Conservation (phyloP, 1,140 invertebrate genomes). For the Scaptomyza hsui region DNA sequence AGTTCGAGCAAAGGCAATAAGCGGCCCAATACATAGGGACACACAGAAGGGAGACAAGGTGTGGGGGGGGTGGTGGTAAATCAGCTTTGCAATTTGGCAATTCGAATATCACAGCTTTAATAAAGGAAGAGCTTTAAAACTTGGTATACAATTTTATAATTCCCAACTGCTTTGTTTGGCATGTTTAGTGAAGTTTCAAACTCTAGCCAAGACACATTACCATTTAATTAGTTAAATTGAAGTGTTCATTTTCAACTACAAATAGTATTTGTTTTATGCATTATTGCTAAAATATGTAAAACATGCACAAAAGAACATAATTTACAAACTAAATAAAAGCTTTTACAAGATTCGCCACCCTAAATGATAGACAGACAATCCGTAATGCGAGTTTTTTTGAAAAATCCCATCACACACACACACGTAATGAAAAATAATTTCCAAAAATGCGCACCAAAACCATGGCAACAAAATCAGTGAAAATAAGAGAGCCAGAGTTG, state of each 20-base stretch:
- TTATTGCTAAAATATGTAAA: neutral
- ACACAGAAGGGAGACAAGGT: neutral
- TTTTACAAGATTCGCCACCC: neutral
- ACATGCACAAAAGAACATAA: neutral
- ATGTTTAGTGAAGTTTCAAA: too few species aligned
- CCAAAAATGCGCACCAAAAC: slow-evolving; percentile 2
- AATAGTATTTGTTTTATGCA: too few species aligned
- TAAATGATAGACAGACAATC: too few species aligned
- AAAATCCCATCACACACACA: too few species aligned
- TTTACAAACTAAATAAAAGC: neutral
- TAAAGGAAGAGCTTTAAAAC: neutral
- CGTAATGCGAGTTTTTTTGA: neutral
- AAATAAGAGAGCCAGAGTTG: neutral
- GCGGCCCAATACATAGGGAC: slow-evolving; percentile 53
- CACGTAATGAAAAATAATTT: slow-evolving; percentile 1
- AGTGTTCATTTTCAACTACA: too few species aligned
- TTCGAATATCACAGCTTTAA: slow-evolving; percentile 9
- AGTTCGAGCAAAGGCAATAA: slow-evolving; percentile 71
- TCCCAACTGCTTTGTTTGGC: neutral
- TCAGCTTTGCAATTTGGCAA: neutral
- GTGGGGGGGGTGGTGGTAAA: neutral
- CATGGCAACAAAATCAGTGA: slow-evolving; percentile 12
- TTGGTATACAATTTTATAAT: neutral
- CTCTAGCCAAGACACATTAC: too few species aligned
- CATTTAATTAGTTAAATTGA: too few species aligned